Base-by-base conservation (phyloP, 92 coral and sea anemone species). In the Epizoanthus scotinus region DNA sequence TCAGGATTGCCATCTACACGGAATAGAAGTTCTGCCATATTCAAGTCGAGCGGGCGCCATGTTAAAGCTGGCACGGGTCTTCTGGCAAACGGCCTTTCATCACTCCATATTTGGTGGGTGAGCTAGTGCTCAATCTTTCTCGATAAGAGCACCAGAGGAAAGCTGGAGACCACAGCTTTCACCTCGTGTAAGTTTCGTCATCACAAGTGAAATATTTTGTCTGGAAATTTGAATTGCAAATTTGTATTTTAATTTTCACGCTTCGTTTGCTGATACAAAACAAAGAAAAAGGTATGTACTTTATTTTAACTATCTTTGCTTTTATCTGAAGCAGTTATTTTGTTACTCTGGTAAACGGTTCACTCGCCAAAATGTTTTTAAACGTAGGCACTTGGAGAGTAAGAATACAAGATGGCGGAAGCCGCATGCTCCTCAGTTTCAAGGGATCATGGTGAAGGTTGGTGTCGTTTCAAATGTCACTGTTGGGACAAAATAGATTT, bases 381-480 rank as follows among this genome's bases (percentile, higher is more conserved):
- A 62, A 26, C 38, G 15, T 22, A 25, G 67, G 67, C 29, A 62
- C 67, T 62, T 22, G 29, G 38, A 31, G 38, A 62, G 29, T 34
- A 62, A 62, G 67, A 62, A 20, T 15, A 20, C 67, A 62, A 62
- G 57, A 70, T 70, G 56, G 75, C 54, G 26, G 36, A 31, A 31
- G 36, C 36, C 2, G 36, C 1, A 4, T 31, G 36, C 36, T 31
- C 36, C 2, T 31, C 36, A 31, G n/a, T n/a, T n/a, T n/a, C n/a
- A n/a, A n/a, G n/a, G n/a, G n/a, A n/a, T n/a, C n/a, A n/a, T n/a
- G n/a, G n/a, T n/a, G 70, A 65, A 65, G 70, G 70, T 65, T 25
- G 26, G 49, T 65, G 75, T 70, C 36, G 9, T 70, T 70, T 70
- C 75, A 70, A 70, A 70, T 70, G 75, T 70, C 75, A 70, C 59